phyloP scores from a whole-genome alignment of 2,797 vertebrate genomes.

The Tachyglossus aculeatus region DNA sequence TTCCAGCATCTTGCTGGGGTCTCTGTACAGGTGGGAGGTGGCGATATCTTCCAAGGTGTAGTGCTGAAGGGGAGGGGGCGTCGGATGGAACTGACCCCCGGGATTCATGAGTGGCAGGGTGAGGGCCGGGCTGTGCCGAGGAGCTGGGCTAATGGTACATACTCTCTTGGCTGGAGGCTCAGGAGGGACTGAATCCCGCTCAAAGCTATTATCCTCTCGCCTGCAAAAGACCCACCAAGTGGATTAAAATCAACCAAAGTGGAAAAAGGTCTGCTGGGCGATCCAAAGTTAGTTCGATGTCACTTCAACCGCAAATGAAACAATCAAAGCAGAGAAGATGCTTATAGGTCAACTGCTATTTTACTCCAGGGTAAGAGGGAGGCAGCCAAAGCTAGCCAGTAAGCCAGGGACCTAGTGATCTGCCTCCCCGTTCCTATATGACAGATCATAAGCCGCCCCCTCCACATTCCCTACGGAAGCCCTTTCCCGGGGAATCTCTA shows the following conservation, averaged over 20 bases:
- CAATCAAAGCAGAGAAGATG: too few relatives aligned
- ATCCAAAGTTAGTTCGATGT: too few relatives aligned
- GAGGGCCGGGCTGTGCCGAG: constrained; percentile 94
- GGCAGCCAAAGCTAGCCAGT: too few relatives aligned
- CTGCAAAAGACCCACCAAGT: constrained; percentile 51
- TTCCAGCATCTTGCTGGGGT: constrained; percentile 90
- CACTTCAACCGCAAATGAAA: too few relatives aligned
- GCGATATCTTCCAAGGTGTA: constrained; percentile 96
- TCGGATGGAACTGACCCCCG: constrained; percentile 90
- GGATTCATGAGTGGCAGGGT: constrained; percentile 83
- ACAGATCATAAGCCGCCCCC: too few relatives aligned
- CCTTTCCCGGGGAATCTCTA: too few relatives aligned
- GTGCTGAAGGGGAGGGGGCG: constrained; percentile 94
- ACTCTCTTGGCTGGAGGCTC: constrained; percentile 93
- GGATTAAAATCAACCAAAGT: rapidly evolving
- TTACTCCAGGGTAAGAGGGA: too few relatives aligned
- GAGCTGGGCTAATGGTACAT: constrained; percentile 97
- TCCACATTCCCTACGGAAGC: too few relatives aligned
- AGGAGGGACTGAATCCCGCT: constrained; percentile 84
- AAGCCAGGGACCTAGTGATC: too few relatives aligned
- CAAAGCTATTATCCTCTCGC: constrained; percentile 90
- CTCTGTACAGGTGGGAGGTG: constrained; percentile 88
- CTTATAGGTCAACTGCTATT: too few relatives aligned
- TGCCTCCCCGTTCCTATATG: too few relatives aligned
- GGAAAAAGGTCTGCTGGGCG: background rate